phyloP scores from a whole-genome alignment of 2,113 vertebrate genomes.

The Microcebus murinus region DNA sequence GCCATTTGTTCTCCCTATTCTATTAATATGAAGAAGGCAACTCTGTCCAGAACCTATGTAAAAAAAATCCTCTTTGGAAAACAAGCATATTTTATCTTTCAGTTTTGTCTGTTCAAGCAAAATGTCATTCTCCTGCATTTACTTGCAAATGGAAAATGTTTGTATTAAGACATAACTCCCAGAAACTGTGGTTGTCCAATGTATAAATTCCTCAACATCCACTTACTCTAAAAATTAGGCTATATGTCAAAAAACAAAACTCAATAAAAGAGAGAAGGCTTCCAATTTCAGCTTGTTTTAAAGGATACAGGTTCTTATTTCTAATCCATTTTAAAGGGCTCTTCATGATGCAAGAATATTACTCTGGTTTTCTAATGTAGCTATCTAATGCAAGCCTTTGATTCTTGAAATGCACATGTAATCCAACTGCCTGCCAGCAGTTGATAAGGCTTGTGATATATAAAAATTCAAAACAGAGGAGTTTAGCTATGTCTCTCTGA shows the following conservation, averaged over 20 bases:
- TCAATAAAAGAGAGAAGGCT: slow-evolving; percentile 55
- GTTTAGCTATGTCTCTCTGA: slow-evolving; percentile 70
- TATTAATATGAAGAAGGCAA: neutral
- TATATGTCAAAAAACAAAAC: slow-evolving; percentile 65
- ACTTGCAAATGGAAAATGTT: slow-evolving; percentile 54
- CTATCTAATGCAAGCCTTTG: slow-evolving; percentile 77
- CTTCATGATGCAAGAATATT: slow-evolving; percentile 74
- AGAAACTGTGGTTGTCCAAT: slow-evolving; percentile 62
- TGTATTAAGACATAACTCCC: slow-evolving; percentile 47
- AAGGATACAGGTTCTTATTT: slow-evolving; percentile 80
- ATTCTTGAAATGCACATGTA: slow-evolving; percentile 83
- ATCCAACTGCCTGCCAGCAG: slow-evolving; percentile 83
- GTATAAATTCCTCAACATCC: slow-evolving; percentile 69
- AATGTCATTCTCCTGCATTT: slow-evolving; percentile 69
- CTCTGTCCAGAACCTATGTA: slow-evolving; percentile 27
- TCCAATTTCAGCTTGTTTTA: slow-evolving; percentile 73
- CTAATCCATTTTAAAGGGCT: slow-evolving; percentile 83
- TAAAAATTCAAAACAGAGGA: slow-evolving; percentile 56
- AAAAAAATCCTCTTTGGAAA: slow-evolving; percentile 42
- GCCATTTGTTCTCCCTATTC: neutral
- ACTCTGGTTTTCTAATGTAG: slow-evolving; percentile 69
- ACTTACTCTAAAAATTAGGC: slow-evolving; percentile 66
- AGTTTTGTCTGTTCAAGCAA: slow-evolving; percentile 39
- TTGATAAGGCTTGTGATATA: slow-evolving; percentile 84
- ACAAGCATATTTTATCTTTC: slow-evolving; percentile 39